These are phyloP conservation scores for Cygnus olor DNA, from an alignment of 2,797 vertebrate species.

Conservation along the genomic window DNA sequence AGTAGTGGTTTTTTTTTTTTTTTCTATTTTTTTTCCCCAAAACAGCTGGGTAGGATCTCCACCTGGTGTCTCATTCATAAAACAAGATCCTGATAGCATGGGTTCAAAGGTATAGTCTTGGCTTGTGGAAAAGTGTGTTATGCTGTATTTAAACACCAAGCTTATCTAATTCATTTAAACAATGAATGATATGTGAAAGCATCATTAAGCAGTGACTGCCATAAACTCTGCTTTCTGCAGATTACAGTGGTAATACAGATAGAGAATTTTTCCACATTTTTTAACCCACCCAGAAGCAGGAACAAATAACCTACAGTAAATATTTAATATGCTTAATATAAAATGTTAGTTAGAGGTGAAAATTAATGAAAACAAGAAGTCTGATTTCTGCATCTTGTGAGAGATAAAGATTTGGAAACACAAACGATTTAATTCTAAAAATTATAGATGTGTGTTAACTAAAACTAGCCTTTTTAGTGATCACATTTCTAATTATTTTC, in stretches of 20 bases:
- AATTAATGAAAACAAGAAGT: neutral
- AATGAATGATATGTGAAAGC: neutral
- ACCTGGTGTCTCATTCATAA: neutral
- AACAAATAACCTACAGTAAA: neutral
- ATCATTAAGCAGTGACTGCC: conserved; percentile 5
- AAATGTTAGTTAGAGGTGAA: neutral
- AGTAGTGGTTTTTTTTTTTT: too few relatives aligned
- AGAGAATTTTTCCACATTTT: neutral
- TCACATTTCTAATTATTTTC: conserved; percentile 10
- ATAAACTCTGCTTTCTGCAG: conserved; percentile 19
- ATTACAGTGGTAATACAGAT: conserved; percentile 19
- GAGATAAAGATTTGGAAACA: conserved; percentile 28
- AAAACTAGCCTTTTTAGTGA: neutral
- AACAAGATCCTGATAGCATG: neutral
- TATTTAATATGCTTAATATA: neutral
- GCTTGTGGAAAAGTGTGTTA: neutral
- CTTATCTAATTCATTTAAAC: neutral
- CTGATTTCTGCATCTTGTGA: neutral
- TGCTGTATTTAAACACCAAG: neutral
- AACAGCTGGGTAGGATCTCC: neutral
- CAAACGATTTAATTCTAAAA: neutral
- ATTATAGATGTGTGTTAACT: neutral
- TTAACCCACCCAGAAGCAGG: neutral
- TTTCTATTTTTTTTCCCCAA: neutral
- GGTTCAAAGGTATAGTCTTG: neutral